Evolutionary conservation across 2,888 invertebrate genomes (phyloP).

Genomic region (Xestia c-nigrum): DNA sequence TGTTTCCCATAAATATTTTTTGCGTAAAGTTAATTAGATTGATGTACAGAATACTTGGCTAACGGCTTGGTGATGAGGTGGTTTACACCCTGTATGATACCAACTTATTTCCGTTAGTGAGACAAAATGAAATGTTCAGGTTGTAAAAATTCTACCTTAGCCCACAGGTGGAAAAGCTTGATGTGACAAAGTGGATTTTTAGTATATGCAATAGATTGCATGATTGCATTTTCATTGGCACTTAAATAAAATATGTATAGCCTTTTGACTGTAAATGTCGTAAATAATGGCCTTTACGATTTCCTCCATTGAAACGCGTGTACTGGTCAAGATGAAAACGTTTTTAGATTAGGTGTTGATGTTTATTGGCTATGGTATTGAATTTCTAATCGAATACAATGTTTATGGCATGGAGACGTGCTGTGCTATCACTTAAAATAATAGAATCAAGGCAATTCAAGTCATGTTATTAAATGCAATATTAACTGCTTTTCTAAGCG

Average conservation of each 20-base stretch:
- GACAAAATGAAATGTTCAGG: neutral
- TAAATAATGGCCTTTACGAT: slow-evolving; percentile 24
- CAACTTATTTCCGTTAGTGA: neutral
- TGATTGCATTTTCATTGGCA: slow-evolving; percentile 20
- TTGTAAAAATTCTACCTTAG: neutral
- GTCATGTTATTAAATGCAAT: neutral
- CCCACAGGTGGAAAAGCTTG: neutral
- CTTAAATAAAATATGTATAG: slow-evolving; percentile 22
- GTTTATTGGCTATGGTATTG: slow-evolving; percentile 28
- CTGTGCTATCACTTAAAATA: neutral
- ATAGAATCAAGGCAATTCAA: neutral
- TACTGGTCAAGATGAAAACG: slow-evolving; percentile 4
- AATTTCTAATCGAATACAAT: slow-evolving; percentile 14
- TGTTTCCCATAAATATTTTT: too few species aligned
- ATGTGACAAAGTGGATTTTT: neutral
- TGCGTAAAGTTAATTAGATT: too few species aligned
- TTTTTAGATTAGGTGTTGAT: slow-evolving; percentile 17
- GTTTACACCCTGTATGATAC: too few species aligned
- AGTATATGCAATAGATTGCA: slow-evolving; percentile 17
- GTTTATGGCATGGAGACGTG: slow-evolving; percentile 18
- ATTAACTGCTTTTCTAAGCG: slow-evolving; percentile 2
- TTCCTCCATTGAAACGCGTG: slow-evolving; percentile 22
- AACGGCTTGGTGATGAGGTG: too few species aligned
- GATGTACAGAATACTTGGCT: too few species aligned
- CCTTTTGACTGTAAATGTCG: slow-evolving; percentile 8